Percentiles rank a stretch among this genome's conserved stretches.
phyloP scores from a whole-genome alignment of 2,113 vertebrate genomes.

The Geococcyx californianus region DNA sequence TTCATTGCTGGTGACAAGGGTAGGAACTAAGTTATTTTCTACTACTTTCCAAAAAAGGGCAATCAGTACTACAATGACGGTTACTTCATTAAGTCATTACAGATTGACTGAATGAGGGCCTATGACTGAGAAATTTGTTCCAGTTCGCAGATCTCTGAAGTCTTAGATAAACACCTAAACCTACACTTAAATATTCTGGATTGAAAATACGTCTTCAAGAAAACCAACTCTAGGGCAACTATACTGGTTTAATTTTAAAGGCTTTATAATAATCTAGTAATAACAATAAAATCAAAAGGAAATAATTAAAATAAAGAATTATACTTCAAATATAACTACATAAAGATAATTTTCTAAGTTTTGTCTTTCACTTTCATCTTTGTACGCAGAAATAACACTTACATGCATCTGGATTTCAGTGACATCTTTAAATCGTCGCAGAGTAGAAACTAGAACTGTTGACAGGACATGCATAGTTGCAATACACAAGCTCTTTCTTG shows the following conservation, averaged over 20 bases:
- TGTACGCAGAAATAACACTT: constrained; percentile 22
- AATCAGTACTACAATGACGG: not conserved
- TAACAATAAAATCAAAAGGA: not conserved
- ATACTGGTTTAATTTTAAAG: not conserved
- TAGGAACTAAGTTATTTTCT: not conserved
- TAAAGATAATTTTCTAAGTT: not conserved
- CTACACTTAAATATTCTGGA: not conserved
- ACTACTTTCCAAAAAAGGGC: not conserved
- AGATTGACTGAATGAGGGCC: not conserved
- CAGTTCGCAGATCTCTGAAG: not conserved
- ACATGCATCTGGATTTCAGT: constrained; percentile 85
- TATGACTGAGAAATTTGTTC: not conserved
- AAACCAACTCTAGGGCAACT: not conserved
- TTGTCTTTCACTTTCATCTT: not conserved
- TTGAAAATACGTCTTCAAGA: not conserved
- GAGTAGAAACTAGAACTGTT: constrained; percentile 81
- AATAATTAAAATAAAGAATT: not conserved
- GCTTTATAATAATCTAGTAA: not conserved
- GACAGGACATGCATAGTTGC: constrained; percentile 85
- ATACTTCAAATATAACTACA: not conserved
- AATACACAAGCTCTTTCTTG: constrained; percentile 84
- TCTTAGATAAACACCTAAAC: not conserved
- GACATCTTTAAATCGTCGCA: constrained; percentile 81
- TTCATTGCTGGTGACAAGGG: not conserved
- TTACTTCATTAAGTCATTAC: not conserved